Evolutionary conservation across 2,113 vertebrate genomes (phyloP).

Genomic region (Anhinga rufa): DNA sequence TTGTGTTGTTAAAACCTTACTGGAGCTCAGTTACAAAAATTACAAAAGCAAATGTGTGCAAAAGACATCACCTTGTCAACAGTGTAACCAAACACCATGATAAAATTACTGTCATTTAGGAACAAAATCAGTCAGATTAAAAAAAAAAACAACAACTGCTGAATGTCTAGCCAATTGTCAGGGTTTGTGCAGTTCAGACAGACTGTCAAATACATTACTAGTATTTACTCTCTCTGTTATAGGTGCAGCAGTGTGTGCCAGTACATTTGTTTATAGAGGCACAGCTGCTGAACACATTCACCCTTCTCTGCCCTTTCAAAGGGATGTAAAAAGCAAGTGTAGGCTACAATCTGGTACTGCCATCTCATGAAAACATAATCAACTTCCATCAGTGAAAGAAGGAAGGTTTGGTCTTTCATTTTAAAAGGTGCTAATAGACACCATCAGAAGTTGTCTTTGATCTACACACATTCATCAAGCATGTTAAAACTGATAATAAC

Average conservation of each 20-base stretch:
- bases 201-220: not conserved
- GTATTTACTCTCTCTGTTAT: not conserved
- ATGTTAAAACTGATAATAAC: not conserved
- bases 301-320: not conserved
- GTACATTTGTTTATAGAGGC: not conserved
- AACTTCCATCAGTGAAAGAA: not conserved
- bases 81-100: not conserved
- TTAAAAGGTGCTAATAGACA: not conserved
- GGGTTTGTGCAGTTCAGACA: not conserved
- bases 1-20: constrained; percentile 11
- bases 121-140: not conserved
- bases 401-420: not conserved
- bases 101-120: not conserved
- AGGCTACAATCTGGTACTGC: not conserved
- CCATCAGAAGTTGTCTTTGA: not conserved
- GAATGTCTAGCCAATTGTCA: not conserved
- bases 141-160: not conserved
- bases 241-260: not conserved
- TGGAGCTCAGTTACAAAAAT: not conserved
- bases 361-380: not conserved
- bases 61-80: not conserved
- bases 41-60: not conserved
- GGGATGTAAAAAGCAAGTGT: not conserved
- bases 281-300: not conserved
- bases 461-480: not conserved